Evolutionary conservation across 2,888 invertebrate species (phyloP).

Genomic region (Aphidius colemani): DNA sequence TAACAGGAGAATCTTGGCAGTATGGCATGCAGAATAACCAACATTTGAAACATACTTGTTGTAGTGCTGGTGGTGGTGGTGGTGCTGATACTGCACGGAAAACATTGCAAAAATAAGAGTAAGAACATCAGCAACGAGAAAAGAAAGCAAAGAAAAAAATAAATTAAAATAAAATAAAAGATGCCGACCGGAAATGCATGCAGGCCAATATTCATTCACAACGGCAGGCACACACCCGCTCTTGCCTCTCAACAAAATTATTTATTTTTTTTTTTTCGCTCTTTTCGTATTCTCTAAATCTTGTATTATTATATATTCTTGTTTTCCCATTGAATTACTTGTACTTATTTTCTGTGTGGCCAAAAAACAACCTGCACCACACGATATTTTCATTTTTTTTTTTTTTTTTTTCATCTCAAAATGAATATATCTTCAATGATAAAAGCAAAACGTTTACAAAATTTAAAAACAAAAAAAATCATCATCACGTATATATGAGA

Average conservation of each 20-base stretch:
- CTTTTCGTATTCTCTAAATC: neutral
- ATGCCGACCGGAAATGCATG: constrained; percentile 56
- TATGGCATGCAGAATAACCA: neutral
- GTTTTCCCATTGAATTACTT: constrained; percentile 23
- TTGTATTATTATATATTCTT: neutral
- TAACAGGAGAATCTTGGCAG: constrained; percentile 6
- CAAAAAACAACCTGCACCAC: constrained; percentile 43
- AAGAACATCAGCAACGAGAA: constrained; percentile 5
- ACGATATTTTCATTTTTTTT: constrained; percentile 37
- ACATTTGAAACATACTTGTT: neutral
- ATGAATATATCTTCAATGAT: neutral
- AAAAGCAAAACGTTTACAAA: constrained; percentile 14
- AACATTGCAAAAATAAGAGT: neutral
- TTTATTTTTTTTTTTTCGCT: constrained; percentile 7
- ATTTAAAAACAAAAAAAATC: constrained; percentile 1
- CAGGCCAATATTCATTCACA: constrained; percentile 60
- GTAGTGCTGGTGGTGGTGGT: neutral
- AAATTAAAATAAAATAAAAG: constrained; percentile 17
- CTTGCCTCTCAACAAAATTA: constrained; percentile 19
- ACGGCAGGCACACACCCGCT: constrained; percentile 35
- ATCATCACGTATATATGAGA: constrained; percentile 21
- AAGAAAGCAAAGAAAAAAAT: neutral
- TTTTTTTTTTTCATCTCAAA: constrained; percentile 10
- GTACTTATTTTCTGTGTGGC: constrained; percentile 21
- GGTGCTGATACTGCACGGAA: too few relatives aligned